Evolutionary conservation across 2,113 vertebrate genomes (phyloP).

Genomic region (Columba livia): DNA sequence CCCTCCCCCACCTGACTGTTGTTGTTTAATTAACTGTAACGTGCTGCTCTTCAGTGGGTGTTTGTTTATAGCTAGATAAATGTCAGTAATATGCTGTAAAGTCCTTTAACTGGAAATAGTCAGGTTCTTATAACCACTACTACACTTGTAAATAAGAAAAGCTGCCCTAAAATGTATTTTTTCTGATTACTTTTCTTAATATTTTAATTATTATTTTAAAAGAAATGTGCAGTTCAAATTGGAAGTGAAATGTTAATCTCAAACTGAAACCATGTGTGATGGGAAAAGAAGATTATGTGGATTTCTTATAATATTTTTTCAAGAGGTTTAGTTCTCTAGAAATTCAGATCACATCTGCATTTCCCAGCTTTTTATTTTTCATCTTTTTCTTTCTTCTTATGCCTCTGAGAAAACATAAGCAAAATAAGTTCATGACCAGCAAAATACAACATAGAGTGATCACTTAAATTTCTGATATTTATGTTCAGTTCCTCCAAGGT

Average conservation of each 20-base stretch:
- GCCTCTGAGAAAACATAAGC: neutral
- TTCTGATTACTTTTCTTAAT: neutral
- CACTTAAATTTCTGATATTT: neutral
- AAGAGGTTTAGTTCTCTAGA: neutral
- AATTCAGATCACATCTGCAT: neutral
- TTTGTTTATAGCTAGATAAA: slow-evolving; percentile 56
- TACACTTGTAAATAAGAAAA: neutral
- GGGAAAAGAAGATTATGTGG: neutral
- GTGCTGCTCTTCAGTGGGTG: slow-evolving; percentile 49
- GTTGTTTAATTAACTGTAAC: slow-evolving; percentile 59
- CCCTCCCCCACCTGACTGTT: neutral
- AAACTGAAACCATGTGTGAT: neutral
- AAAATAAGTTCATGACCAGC: neutral
- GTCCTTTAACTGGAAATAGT: neutral
- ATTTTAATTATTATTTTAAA: neutral
- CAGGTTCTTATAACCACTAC: neutral
- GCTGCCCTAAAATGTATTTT: neutral
- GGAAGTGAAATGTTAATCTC: neutral
- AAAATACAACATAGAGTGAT: neutral
- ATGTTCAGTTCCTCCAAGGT: neutral
- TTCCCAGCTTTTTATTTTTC: neutral
- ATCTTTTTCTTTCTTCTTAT: neutral
- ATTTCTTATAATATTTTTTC: neutral
- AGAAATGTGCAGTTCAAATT: neutral
- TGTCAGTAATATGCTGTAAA: slow-evolving; percentile 40